Conservation (phyloP, 2,888 invertebrate genomes). For the Aphidius colemani region DNA sequence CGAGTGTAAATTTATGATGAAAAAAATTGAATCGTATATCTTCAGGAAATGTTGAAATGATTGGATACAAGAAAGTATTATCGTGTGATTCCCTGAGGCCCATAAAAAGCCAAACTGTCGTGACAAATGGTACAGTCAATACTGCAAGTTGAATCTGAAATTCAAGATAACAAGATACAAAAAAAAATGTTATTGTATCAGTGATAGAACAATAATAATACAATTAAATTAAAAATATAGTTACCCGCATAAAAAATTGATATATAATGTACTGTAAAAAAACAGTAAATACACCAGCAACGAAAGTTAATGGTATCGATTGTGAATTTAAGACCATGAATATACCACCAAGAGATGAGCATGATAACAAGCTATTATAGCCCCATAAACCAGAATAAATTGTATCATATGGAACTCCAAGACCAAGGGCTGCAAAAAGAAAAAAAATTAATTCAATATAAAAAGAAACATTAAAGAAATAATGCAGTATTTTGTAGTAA, state of each 20-base stretch:
- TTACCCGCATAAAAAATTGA: slow-evolving; percentile 42
- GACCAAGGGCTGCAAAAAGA: slow-evolving; percentile 41
- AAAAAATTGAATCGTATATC: not conserved
- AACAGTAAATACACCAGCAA: slow-evolving; percentile 54
- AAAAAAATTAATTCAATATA: not conserved
- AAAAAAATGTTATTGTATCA: not conserved
- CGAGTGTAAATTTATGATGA: not conserved
- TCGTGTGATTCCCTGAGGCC: not conserved
- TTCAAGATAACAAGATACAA: no score
- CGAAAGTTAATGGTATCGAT: slow-evolving; percentile 47
- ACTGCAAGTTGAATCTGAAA: slow-evolving; percentile 9
- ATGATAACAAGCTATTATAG: slow-evolving; percentile 58
- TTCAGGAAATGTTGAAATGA: slow-evolving; percentile 7
- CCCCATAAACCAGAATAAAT: slow-evolving; percentile 60
- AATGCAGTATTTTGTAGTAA: no score
- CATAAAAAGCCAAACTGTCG: slow-evolving; percentile 6
- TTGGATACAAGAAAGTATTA: not conserved
- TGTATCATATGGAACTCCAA: slow-evolving; percentile 42
- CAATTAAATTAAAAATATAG: not conserved
- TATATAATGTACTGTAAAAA: slow-evolving; percentile 52
- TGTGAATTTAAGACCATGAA: slow-evolving; percentile 56
- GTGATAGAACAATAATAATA: no score
- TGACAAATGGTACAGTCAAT: slow-evolving; percentile 17
- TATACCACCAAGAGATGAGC: slow-evolving; percentile 57
- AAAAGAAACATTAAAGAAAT: no score